Evolutionary conservation across 2,888 invertebrate genomes (phyloP), one percentile per base, ranked within the genome.

Genomic region (Nemotelus pantherinus): DNA sequence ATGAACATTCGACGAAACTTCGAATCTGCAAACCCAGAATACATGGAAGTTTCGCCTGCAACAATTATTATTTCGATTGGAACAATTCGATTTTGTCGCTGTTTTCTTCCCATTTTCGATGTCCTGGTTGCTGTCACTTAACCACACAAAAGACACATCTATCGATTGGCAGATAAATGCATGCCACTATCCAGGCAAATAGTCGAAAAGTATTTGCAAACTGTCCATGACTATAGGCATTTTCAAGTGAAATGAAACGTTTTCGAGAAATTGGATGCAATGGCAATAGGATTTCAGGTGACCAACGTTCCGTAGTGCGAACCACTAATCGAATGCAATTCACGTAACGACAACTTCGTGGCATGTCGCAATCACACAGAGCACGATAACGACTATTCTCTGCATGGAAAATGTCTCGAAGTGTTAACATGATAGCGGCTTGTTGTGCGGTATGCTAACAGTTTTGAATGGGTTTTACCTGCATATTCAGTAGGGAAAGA

Each of bases 301-400:
- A 60, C 25, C 41, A 39, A 43, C 25, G 39, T 60, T 39, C 41
- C 41, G 41, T 60, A 60, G 60, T 60, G 60, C 7, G 41, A 60
- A 41, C 60, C 60, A 60, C 60, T 7, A 60, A 60, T 60, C 50
- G 60, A 60, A 60, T 60, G 60, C 60, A 60, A 60, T 60, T 43
- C 60, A 60, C 60, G 60, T 60, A 58, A 25, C 58, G 4, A 58
- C 10, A 4, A 60, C 60, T 60, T 41, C 41, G 60, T 39, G 60
- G 60, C 39, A 60, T 39, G 60, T n/a, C 41, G 60, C 60, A 60
- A 60, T 60, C n/a, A 43, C 25, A 39, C 60, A 60, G 60, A 60
- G 7, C 60, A 60, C 41, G 60, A 39, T 41, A 43, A 60, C 60
- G 60, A 43, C 4, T 6, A 25, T 4, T 60, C 60, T 7, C 7